phyloP scores from a whole-genome alignment of 2,113 vertebrate species.

The Passer domesticus region DNA sequence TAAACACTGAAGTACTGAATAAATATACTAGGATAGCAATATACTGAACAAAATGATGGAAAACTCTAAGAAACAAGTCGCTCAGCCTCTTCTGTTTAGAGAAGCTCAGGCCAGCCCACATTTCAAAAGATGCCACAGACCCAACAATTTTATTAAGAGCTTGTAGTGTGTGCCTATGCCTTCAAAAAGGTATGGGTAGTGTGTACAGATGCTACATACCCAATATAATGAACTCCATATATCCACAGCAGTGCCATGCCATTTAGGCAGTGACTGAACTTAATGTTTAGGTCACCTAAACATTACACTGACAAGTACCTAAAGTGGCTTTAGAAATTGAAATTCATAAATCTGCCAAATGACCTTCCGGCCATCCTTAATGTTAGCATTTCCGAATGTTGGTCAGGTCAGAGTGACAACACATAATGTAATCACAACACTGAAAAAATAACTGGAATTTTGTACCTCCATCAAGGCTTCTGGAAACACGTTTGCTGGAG shows the following conservation, averaged over 20 bases:
- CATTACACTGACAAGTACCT: neutral
- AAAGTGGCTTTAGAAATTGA: neutral
- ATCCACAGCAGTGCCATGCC: neutral
- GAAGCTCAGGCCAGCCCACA: neutral
- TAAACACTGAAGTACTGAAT: neutral
- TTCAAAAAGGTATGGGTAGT: neutral
- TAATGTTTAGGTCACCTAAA: neutral
- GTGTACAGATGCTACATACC: neutral
- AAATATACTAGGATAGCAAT: neutral
- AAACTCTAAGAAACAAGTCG: neutral
- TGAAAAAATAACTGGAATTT: neutral
- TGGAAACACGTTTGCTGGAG: slow-evolving; percentile 83
- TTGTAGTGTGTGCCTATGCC: neutral
- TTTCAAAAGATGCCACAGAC: neutral
- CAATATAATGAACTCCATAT: neutral
- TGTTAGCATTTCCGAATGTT: accelerated
- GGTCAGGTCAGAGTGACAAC: neutral
- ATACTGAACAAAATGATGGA: neutral
- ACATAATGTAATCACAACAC: neutral
- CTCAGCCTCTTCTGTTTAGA: neutral
- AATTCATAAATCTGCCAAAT: neutral
- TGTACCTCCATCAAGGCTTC: slow-evolving; percentile 85
- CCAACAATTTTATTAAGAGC: neutral
- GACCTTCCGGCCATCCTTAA: neutral
- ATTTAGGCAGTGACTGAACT: neutral